These are phyloP conservation scores for Fregata magnificens DNA, from an alignment of 2,113 vertebrate genomes.

Conservation along the genomic window DNA sequence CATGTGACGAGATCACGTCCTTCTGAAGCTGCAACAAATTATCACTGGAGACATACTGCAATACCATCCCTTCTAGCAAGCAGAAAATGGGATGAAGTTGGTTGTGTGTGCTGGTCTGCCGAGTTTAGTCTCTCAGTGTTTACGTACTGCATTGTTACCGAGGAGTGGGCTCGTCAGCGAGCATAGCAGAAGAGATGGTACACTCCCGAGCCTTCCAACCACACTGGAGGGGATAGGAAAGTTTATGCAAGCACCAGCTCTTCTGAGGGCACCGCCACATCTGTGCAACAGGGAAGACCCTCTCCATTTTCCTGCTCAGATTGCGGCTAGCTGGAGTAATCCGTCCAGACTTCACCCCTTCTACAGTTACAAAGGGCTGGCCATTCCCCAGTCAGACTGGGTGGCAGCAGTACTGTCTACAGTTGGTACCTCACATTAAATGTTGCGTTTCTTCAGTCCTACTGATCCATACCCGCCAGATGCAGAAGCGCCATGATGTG, in stretches of 20 bases:
- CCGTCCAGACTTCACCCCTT: not conserved
- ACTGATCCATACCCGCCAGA: not conserved
- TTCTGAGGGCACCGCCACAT: not conserved
- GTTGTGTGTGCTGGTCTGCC: not conserved
- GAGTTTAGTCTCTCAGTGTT: not conserved
- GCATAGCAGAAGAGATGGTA: not conserved
- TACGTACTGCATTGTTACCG: not conserved
- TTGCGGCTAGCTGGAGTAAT: not conserved
- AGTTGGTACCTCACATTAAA: not conserved
- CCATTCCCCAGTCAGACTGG: not conserved
- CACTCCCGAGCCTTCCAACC: not conserved
- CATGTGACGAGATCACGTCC: rapidly evolving
- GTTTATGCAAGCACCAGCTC: not conserved
- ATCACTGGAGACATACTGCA: not conserved
- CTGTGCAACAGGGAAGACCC: not conserved
- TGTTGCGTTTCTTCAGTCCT: not conserved
- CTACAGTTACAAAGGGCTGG: not conserved
- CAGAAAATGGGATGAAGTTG: not conserved
- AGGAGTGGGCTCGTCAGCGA: rapidly evolving
- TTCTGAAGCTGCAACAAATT: not conserved
- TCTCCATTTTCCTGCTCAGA: not conserved
- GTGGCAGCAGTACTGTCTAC: not conserved
- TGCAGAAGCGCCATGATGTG: not conserved
- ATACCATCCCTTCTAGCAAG: not conserved
- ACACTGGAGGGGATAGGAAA: not conserved